Evolutionary conservation across 2,888 invertebrate genomes (phyloP), one percentile per base, ranked within the genome.

Genomic region (Trichogramma dendrolimi): DNA sequence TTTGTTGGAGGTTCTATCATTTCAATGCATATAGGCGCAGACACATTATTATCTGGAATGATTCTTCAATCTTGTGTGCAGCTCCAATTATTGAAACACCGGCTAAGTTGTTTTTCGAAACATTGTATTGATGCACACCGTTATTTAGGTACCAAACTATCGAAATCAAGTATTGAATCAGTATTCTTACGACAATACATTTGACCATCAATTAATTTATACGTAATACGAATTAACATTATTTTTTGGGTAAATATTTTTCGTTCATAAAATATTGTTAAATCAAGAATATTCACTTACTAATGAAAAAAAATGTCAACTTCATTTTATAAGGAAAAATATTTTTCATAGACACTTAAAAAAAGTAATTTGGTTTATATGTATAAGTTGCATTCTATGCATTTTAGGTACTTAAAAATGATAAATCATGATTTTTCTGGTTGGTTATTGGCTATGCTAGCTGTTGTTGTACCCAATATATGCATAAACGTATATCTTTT

Each of bases 401-500:
- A 11, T 10, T 6, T 41, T 10, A 63, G 65, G 46, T 49, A 50
- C n/a, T 60, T 44, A 40, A 54, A 58, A 11, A 10, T 55, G 27
- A 4, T 63, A 44, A 63, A 65, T 53, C 4, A 6, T 3, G 53
- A 56, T 4, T 63, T 65, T 47, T 5, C 39, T 44, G 63, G 58
- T 53, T 52, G 61, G 11, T n/a, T 65, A 38, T 52, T 49, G 43
- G 56, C 55, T 5, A 58, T 60, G 51, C 11, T 63, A 11, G 40
- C 61, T 27, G 50, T 50, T 6, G 49, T 59, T 7, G 60, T 63
- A 40, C 65, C 65, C 10, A 65, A 63, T 50, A 51, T 65, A 42
- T 62, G 64, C 11, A 58, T 61, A 4, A 64, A 62, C 14, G 55
- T 64, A 55, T 66, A 64, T 40, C 48, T 62, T 42, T 53, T 66